Base-by-base conservation (phyloP, 1,140 invertebrate species). In the Ceratosolen fusciceps region DNA sequence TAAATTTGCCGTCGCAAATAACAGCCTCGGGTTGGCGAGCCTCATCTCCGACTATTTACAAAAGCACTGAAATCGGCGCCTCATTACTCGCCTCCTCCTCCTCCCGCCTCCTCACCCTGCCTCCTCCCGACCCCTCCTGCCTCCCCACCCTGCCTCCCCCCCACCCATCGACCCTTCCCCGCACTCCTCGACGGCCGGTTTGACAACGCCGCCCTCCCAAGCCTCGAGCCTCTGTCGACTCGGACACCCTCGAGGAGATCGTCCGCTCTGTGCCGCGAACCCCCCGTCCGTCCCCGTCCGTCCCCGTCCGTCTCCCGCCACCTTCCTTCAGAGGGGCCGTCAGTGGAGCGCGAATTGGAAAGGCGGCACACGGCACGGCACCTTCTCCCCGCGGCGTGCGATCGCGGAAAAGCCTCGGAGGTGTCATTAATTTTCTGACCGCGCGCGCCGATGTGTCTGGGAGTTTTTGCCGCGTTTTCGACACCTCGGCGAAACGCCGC, bases 401-500 rank as follows among this genome's bases (percentile, higher is more conserved):
- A 52, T 52, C 49, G 49, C 49, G 49, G 19, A 52, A 52, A 52
- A 52, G 16, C 2, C 19, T 31, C 19, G 0, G 31, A 65, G 31
- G 14, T 16, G 60, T 29, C 43, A 67, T 79, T 79, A 73, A 73
- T 74, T 79, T 67, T 67, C 71, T 37, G 26, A 60, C 70, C 71
- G 73, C 72, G 78, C 54, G 62, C 77, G 76, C 65, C 24, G n/a
- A 60, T 68, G 29, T 74, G 71, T 62, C 52, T 29, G 65, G 39
- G 34, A 43, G 26, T 77, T 76, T 79, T 79, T 68, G 60, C 77
- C 54, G 68, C 79, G 65, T 72, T 81, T 71, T 81, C 82, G 72
- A 79, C 81, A 84, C 83, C 81, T 75, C 43, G 31, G 73, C n/a
- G 56, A 73, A n/a, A 73, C 29, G 24, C 49, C 43, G 58, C 39